These are phyloP conservation scores for Vulpes vulpes DNA, from an alignment of 2,113 vertebrate species.

Conservation along the genomic window DNA sequence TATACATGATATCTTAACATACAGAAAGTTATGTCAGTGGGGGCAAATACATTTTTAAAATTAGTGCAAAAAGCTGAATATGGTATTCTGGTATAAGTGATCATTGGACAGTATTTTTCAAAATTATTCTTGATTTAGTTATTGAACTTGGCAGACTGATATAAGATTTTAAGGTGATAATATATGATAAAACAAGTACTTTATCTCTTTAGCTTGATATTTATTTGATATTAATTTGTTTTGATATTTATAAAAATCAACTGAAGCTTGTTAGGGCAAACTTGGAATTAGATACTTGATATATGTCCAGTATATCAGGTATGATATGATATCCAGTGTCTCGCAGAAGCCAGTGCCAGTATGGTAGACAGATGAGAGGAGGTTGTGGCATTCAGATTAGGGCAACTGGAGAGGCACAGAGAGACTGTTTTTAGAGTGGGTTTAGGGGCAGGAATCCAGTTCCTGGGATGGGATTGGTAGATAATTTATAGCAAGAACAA, in stretches of 20 bases:
- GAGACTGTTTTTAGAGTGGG: not conserved
- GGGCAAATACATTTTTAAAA: not conserved
- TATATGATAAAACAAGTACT: constrained; percentile 12
- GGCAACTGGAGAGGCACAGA: not conserved
- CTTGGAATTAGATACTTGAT: constrained; percentile 33
- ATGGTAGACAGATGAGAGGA: constrained; percentile 34
- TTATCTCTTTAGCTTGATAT: constrained; percentile 25
- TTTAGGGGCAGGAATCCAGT: constrained; percentile 26
- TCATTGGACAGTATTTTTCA: not conserved
- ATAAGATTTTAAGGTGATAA: constrained; percentile 39
- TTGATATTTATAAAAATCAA: not conserved
- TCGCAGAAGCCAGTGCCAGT: not conserved
- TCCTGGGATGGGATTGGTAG: not conserved
- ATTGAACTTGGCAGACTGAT: not conserved
- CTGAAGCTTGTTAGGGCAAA: not conserved
- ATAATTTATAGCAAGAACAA: not conserved
- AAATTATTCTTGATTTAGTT: not conserved
- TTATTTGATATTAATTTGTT: not conserved
- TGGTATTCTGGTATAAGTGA: constrained; percentile 42
- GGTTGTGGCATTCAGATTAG: not conserved
- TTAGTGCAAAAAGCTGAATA: constrained; percentile 37
- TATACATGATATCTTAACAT: constrained; percentile 3
- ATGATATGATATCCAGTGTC: constrained; percentile 2
- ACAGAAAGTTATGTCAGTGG: constrained; percentile 16
- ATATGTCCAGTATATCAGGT: not conserved